phyloP scores from a whole-genome alignment of 35 echinoderm and acorn worm genomes.

The Ophioderma brevispina region DNA sequence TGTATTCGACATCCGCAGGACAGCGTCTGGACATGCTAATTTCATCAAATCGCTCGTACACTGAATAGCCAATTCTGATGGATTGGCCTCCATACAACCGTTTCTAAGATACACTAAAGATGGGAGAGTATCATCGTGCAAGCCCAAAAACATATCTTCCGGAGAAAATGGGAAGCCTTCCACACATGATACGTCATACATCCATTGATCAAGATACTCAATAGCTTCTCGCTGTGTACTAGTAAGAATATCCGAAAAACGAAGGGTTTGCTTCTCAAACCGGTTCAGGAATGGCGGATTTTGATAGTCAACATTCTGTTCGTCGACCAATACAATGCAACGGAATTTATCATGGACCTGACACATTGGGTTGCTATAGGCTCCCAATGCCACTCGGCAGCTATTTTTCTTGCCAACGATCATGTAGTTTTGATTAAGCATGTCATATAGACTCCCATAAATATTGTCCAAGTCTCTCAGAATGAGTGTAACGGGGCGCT shows the following conservation, averaged over 20 bases:
- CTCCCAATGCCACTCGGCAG: slow-evolving; percentile 32
- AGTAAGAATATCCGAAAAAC: no score
- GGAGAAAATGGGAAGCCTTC: no score
- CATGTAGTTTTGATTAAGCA: slow-evolving; percentile 54
- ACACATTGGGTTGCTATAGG: slow-evolving; percentile 48
- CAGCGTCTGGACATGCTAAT: slow-evolving; percentile 15
- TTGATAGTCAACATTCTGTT: slow-evolving; percentile 17
- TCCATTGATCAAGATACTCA: not conserved
- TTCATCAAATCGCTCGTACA: slow-evolving; percentile 18
- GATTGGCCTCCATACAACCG: not conserved
- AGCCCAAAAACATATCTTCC: slow-evolving; percentile 23
- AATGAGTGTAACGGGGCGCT: slow-evolving; percentile 1
- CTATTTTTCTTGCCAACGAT: slow-evolving; percentile 9
- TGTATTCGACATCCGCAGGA: slow-evolving; percentile 20
- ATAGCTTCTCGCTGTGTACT: not conserved
- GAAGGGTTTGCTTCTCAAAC: slow-evolving; percentile 56
- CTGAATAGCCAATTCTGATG: not conserved
- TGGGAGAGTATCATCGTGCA: slow-evolving; percentile 10
- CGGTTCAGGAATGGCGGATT: slow-evolving; percentile 39
- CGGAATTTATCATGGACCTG: slow-evolving; percentile 26
- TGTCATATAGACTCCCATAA: slow-evolving; percentile 40
- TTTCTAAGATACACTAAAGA: slow-evolving; percentile 5
- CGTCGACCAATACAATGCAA: slow-evolving; percentile 38
- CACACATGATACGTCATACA: slow-evolving; percentile 9
- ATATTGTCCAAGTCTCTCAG: slow-evolving; percentile 35